Conservation (phyloP, 2,888 invertebrate genomes). For the Amblyteles armatorius region DNA sequence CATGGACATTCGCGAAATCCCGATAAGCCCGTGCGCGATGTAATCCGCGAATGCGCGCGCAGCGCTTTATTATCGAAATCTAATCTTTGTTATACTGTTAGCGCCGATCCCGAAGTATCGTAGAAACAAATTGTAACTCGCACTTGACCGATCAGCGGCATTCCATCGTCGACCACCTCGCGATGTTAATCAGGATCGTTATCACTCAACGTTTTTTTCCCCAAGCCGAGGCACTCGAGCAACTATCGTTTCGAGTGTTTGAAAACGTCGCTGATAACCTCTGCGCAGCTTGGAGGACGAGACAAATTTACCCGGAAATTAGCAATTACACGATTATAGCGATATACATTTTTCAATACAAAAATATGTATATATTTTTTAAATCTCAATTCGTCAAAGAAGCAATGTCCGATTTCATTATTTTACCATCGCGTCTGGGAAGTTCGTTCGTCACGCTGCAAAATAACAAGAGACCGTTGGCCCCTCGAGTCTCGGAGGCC, state of each 20-base stretch:
- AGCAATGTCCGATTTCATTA: neutral
- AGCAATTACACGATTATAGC: neutral
- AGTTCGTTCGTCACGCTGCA: neutral
- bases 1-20: conserved; percentile 46
- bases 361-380: too few relatives aligned
- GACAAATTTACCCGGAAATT: neutral
- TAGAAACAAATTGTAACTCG: conserved; percentile 1
- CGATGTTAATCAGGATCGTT: neutral
- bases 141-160: conserved; percentile 21
- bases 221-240: conserved; percentile 2
- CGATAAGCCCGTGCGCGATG: conserved; percentile 38
- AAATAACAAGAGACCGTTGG: conserved; percentile 28
- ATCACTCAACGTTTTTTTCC: conserved; percentile 23
- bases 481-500: neutral
- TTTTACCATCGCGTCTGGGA: neutral
- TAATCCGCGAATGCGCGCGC: conserved; percentile 31
- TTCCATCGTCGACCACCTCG: neutral
- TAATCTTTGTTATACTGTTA: neutral
- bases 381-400: neutral
- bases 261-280: conserved; percentile 23
- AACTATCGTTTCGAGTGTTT: conserved; percentile 39
- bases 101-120: neutral
- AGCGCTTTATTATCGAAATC: conserved; percentile 23
- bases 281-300: neutral
- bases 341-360: neutral